Percentiles rank a stretch among this genome's conserved stretches.
Evolutionary conservation across 2,888 invertebrate species (phyloP).

Genomic region (Eilema sororculum): DNA sequence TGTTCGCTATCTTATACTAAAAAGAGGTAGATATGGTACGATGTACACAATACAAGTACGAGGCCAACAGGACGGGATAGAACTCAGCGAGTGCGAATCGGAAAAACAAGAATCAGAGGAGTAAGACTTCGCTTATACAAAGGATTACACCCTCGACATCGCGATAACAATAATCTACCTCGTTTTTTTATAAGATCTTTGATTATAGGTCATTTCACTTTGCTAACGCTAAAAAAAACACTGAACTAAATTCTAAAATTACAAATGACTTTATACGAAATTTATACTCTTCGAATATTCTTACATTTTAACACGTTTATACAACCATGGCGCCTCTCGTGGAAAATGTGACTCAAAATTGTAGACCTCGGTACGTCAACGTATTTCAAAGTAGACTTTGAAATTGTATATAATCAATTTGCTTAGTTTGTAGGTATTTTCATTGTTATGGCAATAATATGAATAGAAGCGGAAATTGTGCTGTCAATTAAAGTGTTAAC

Average conservation of each 20-base stretch:
- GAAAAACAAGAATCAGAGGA: background rate
- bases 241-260: conserved; percentile 38
- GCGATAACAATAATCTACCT: background rate
- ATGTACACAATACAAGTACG: too few relatives aligned
- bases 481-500: conserved; percentile 59
- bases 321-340: background rate
- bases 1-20: conserved; percentile 46
- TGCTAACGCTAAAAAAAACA: conserved; percentile 45
- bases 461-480: conserved; percentile 36
- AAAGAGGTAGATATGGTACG: background rate
- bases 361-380: conserved; percentile 1
- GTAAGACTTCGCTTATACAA: background rate
- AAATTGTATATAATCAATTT: conserved; percentile 54
- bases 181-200: background rate
- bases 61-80: too few relatives aligned
- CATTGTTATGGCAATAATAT: conserved; percentile 57
- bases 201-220: conserved; percentile 52
- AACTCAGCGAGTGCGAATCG: background rate
- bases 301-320: conserved; percentile 35
- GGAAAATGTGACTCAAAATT: background rate
- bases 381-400: conserved; percentile 35
- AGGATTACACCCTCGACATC: background rate
- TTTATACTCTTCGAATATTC: conserved; percentile 35
- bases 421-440: conserved; percentile 40
- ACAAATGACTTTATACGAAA: conserved; percentile 32